phyloP scores from a whole-genome alignment of 1,140 invertebrate genomes.

The Lepidurus arcticus region DNA sequence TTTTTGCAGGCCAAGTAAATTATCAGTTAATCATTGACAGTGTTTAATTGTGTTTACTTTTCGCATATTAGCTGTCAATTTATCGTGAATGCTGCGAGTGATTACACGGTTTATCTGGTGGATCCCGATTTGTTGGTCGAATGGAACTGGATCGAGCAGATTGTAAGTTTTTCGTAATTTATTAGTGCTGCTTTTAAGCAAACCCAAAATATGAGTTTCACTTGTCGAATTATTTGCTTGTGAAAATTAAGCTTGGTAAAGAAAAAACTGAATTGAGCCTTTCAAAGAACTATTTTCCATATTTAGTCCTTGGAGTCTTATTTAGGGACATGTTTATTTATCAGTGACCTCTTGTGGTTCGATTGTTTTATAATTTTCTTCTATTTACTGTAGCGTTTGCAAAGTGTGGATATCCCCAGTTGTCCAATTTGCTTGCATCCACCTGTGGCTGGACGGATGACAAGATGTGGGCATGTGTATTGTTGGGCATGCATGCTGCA shows the following conservation, averaged over 20 bases:
- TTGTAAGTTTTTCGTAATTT: conserved; percentile 57
- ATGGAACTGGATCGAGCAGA: conserved; percentile 87
- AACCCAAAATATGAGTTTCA: conserved; percentile 5
- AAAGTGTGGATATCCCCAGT: conserved; percentile 56
- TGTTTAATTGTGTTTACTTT: conserved; percentile 35
- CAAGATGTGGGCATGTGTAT: conserved; percentile 89
- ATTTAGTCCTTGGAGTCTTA: neutral
- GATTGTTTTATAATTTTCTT: neutral
- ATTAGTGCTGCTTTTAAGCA: neutral
- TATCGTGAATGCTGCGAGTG: conserved; percentile 71
- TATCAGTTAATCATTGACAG: conserved; percentile 28
- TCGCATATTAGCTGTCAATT: conserved; percentile 80
- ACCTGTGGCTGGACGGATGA: conserved; percentile 82
- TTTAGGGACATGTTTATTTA: neutral
- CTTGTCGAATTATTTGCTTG: conserved; percentile 14
- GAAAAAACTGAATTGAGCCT: neutral
- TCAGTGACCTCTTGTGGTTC: neutral
- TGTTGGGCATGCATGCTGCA: conserved; percentile 94
- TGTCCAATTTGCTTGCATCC: conserved; percentile 87
- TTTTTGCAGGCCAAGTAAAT: conserved; percentile 87
- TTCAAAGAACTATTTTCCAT: neutral
- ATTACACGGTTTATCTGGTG: conserved; percentile 66
- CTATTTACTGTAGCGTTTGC: conserved; percentile 43
- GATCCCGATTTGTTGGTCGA: conserved; percentile 85
- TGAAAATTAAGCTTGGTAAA: conserved; percentile 8